Evolutionary conservation across 2,797 vertebrate species (phyloP), one percentile per base, ranked within the genome.

Genomic region (Ptychobarbus kaznakovi): DNA sequence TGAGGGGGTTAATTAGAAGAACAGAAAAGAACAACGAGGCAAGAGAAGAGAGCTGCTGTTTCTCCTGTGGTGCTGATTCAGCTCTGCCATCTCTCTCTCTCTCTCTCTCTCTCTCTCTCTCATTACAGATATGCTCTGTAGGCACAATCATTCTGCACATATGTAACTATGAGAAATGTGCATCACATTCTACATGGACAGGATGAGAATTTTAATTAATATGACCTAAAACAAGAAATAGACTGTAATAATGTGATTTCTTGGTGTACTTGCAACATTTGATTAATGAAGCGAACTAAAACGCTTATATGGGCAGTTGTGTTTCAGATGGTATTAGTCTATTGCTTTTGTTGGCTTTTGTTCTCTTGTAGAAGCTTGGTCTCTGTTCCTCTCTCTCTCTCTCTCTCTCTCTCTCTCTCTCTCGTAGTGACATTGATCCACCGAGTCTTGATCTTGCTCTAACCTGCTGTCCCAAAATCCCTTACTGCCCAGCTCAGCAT

Each of bases 1-100:
- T 84, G 86, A 77, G 81, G 66, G 58, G 83, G 84, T 89, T 88
- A 87, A 90, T 89, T 87, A 87, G 83, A 86, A 82, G 87, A 87
- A 87, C 74, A 68, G 66, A 82, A 83, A 86, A 86, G 76, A 81
- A 81, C 77, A 88, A 80, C 61, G 53, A 89, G 85, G 75, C 49
- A 89, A 86, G 81, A 84, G 63, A 68, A 77, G 51, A 80, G 76
- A 82, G 72, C 78, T 88, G 83, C 78, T 83, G 81, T 73, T 87
- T 88, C 76, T 72, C 87, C 68, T 84, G 73, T 84, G 73, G 81
- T 80, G 83, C 89, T 90, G 89, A 6, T 86, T 83, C 84, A 80
- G 91, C 89, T 63, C 75, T 81, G 76, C 86, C 38, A 74, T 89
- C 83, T 85, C 82, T 90, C 82, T 90, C 83, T 90, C 84, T 32